Base-by-base conservation (phyloP, 1,140 invertebrate genomes). In the Pseudomyrmex pallidus region DNA sequence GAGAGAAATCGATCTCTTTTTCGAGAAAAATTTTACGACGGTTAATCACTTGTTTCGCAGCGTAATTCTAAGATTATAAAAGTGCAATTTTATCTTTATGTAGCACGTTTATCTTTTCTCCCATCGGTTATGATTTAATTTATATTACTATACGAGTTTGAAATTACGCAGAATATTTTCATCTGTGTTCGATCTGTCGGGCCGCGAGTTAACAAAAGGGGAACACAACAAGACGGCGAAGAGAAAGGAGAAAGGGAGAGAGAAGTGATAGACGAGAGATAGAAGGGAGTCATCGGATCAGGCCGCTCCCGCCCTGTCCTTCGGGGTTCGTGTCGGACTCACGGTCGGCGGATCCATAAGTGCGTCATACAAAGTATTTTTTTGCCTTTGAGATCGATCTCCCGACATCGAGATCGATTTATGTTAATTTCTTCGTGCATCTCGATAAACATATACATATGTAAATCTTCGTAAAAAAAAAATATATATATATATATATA, bases 271-370 rank as follows among this genome's bases (percentile, higher is more conserved):
- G 68, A 56, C 50, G 22, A 72, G 22, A 72, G 68, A 72, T 72
- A 54, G 68, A 56, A 72, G 68, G 56, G 67, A 70, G 67, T 70
- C 67, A 48, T 70, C 68, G 52, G 68, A 72, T 72, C 52, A 52
- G n/a, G 52, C 25, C 52, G 52, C 52, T n/a, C n/a, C 25, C 68
- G 68, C 52, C 52, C 68, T 5, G 52, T 72, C 25, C 50, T 72
- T 56, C 68, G 68, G 22, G 10, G 25, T 22, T 2, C 68, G n/a
- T 44, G 68, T 72, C 52, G 52, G 50, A 52, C 50, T 3, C 50
- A 52, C 50, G 12, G 15, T 72, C 50, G 68, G 15, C 68, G 52
- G 15, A 15, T 22, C 15, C 22, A 54, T 70, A 70, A 72, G 68
- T 52, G 52, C 52, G 22, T 56, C 50, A 72, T 72, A 56, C 10